A percentile compares a stretch with the other conserved stretches of the same genome.
Evolutionary conservation across 2,113 vertebrate species (phyloP).

Genomic region (Myiopsitta monachus): DNA sequence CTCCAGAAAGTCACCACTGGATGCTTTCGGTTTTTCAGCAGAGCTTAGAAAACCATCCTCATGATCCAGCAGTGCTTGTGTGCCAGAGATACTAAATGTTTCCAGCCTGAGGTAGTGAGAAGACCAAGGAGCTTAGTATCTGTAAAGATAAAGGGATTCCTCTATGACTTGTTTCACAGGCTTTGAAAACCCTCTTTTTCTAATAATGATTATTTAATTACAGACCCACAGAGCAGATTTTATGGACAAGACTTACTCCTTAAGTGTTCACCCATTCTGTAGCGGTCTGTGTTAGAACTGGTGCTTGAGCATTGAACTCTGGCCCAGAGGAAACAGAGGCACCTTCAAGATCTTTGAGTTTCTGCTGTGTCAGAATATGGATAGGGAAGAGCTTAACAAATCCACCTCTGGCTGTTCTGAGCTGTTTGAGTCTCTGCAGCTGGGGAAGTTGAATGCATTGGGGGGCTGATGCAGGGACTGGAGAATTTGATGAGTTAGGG

Average conservation of each 20-base stretch:
- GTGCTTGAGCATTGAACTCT: neutral
- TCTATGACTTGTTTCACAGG: conserved; percentile 15
- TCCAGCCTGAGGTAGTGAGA: neutral
- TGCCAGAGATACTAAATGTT: neutral
- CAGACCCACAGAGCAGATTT: neutral
- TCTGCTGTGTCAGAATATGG: neutral
- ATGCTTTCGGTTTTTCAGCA: neutral
- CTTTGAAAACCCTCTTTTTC: conserved; percentile 15
- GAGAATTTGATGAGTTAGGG: neutral
- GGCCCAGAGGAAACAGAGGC: neutral
- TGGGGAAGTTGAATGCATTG: neutral
- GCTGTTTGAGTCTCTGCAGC: rapidly evolving
- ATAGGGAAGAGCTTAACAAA: neutral
- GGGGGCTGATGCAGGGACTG: neutral
- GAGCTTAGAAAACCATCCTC: neutral
- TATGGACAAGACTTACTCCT: neutral
- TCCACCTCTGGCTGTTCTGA: neutral
- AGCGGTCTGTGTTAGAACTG: neutral
- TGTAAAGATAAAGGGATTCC: conserved; percentile 1
- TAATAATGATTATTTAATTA: neutral
- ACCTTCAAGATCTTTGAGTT: neutral
- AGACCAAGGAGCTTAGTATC: neutral
- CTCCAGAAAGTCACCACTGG: neutral
- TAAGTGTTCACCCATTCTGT: neutral
- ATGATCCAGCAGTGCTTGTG: neutral